These are phyloP conservation scores for Phaethornis superciliosus DNA, from an alignment of 2,113 vertebrate species.

Conservation along the genomic window DNA sequence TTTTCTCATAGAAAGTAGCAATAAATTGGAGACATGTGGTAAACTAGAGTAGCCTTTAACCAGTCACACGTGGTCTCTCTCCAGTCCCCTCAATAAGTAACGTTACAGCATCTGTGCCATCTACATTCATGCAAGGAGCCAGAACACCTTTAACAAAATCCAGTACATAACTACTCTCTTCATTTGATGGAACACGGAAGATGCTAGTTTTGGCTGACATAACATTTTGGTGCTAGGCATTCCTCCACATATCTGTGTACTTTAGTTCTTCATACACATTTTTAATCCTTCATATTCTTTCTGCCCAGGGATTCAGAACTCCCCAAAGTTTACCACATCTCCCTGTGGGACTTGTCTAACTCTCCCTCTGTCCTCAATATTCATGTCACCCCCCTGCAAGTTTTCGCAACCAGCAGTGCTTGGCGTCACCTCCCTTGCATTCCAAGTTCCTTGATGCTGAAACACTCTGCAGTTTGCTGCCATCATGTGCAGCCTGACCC, in stretches of 20 bases:
- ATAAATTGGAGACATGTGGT: constrained; percentile 67
- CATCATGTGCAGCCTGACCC: neutral
- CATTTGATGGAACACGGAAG: neutral
- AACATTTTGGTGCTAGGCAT: neutral
- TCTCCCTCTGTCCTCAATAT: neutral
- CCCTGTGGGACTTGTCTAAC: rapidly evolving
- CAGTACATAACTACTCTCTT: neutral
- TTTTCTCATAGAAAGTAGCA: constrained; percentile 64
- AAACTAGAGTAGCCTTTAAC: constrained; percentile 39
- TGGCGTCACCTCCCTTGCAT: neutral
- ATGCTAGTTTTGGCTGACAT: neutral
- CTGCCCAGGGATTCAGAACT: neutral
- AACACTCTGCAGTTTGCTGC: neutral
- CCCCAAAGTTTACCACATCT: neutral
- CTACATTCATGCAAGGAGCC: neutral
- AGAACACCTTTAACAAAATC: neutral
- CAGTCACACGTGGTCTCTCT: constrained; percentile 4
- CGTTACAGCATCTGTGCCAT: neutral
- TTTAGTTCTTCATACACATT: neutral
- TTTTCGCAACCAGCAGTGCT: neutral
- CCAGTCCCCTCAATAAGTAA: neutral
- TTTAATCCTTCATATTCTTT: neutral
- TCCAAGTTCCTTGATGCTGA: neutral
- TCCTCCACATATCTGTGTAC: neutral
- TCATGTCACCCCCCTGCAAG: neutral